A percentile compares a stretch with the other conserved stretches of the same genome.
phyloP scores from a whole-genome alignment of 2,888 invertebrate genomes.

The Apotomis turbidana region DNA sequence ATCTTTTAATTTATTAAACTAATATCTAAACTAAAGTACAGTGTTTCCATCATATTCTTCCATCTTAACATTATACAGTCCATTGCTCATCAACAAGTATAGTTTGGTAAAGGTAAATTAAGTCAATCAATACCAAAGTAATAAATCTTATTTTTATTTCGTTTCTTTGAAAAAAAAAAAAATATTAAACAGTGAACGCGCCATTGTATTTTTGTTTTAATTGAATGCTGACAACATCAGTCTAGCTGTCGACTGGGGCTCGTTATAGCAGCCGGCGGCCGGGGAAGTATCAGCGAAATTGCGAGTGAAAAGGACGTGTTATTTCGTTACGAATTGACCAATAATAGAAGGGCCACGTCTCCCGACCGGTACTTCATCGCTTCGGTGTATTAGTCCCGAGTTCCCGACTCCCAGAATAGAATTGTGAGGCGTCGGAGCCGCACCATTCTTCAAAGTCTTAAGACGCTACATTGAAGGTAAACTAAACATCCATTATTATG shows the following conservation, averaged over 20 bases:
- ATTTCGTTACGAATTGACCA: constrained; percentile 20
- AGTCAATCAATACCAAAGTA: too few relatives aligned
- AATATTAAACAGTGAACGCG: constrained; percentile 1
- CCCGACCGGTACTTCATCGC: not conserved
- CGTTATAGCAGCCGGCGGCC: constrained; percentile 3
- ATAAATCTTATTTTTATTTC: too few relatives aligned
- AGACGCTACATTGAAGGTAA: constrained; percentile 9
- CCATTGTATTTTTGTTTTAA: not conserved
- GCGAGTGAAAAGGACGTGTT: constrained; percentile 14
- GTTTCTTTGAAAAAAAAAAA: too few relatives aligned
- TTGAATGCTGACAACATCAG: constrained; percentile 1
- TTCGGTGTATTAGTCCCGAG: too few relatives aligned
- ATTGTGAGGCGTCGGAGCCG: not conserved
- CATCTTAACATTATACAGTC: too few relatives aligned
- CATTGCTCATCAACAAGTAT: too few relatives aligned
- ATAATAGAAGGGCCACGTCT: constrained; percentile 30
- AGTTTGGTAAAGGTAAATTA: too few relatives aligned
- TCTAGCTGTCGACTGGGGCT: constrained; percentile 3
- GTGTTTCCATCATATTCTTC: too few relatives aligned
- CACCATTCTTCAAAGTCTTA: not conserved
- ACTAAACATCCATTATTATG: constrained; percentile 1
- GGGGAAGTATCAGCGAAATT: constrained; percentile 1
- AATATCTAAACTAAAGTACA: too few relatives aligned
- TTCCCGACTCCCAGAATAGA: constrained; percentile 7
- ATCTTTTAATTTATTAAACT: too few relatives aligned